These are phyloP conservation scores for Lithophane socia DNA, from an alignment of 2,888 invertebrate genomes.

Conservation along the genomic window DNA sequence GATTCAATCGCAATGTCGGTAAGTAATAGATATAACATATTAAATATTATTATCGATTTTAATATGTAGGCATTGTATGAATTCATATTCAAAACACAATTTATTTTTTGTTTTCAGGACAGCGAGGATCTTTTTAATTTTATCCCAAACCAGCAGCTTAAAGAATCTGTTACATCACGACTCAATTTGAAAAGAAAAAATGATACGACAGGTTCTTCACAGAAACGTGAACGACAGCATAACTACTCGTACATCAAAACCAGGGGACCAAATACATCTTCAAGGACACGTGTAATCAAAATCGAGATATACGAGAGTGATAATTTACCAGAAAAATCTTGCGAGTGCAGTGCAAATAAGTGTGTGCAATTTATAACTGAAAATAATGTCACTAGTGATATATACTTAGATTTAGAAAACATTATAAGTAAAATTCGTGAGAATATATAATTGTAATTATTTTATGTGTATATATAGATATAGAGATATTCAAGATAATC, in stretches of 20 bases:
- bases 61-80: background rate
- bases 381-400: background rate
- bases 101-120: background rate
- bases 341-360: conserved; percentile 2
- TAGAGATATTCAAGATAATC: no score
- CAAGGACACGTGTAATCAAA: background rate
- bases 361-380: conserved; percentile 3
- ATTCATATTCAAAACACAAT: background rate
- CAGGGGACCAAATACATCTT: background rate
- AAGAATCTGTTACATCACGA: conserved; percentile 1
- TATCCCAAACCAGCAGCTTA: background rate
- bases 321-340: conserved; percentile 3
- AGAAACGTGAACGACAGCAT: background rate
- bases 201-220: background rate
- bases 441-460: no score
- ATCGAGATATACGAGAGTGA: conserved; percentile 1
- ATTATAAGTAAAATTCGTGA: no score
- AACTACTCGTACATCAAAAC: conserved; percentile 2
- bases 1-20: background rate
- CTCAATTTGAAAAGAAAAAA: conserved; percentile 2
- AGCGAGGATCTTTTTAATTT: conserved; percentile 3
- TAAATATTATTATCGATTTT: background rate
- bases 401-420: no score
- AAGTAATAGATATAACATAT: conserved; percentile 3
- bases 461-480: no score